Conservation (phyloP, 2,113 vertebrate species). For the Erpornis zantholeuca region DNA sequence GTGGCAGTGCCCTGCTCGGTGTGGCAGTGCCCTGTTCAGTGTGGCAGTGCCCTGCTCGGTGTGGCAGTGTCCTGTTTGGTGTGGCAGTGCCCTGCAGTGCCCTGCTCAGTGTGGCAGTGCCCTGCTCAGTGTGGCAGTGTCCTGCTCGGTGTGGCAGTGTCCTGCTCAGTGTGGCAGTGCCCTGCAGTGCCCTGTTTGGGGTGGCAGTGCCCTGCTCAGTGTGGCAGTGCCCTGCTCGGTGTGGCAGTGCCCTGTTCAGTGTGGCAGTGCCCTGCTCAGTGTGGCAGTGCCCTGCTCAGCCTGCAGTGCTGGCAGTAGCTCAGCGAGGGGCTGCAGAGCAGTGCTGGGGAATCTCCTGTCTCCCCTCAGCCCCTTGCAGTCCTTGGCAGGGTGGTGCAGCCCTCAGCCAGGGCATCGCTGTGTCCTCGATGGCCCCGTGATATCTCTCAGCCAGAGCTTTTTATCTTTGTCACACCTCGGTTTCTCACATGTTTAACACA, state of each 20-base stretch:
- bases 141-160: accelerated
- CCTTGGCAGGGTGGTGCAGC: neutral
- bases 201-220: accelerated
- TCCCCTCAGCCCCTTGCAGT: accelerated
- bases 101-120: accelerated
- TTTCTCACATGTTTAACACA: neutral
- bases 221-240: accelerated
- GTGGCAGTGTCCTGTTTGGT: accelerated
- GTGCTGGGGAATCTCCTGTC: neutral
- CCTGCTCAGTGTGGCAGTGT: no score
- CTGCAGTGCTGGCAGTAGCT: accelerated
- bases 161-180: no score
- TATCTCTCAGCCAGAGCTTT: neutral
- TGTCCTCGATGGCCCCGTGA: accelerated
- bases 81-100: no score
- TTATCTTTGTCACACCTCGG: neutral
- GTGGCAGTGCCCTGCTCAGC: accelerated
- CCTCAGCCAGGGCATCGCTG: accelerated
- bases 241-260: accelerated
- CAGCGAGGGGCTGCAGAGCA: neutral
- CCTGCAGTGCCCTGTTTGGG: accelerated
- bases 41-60: accelerated
- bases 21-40: accelerated
- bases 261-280: accelerated
- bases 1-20: accelerated